Evolutionary conservation across 2,888 invertebrate species (phyloP).

Genomic region (Pinctada fucata): DNA sequence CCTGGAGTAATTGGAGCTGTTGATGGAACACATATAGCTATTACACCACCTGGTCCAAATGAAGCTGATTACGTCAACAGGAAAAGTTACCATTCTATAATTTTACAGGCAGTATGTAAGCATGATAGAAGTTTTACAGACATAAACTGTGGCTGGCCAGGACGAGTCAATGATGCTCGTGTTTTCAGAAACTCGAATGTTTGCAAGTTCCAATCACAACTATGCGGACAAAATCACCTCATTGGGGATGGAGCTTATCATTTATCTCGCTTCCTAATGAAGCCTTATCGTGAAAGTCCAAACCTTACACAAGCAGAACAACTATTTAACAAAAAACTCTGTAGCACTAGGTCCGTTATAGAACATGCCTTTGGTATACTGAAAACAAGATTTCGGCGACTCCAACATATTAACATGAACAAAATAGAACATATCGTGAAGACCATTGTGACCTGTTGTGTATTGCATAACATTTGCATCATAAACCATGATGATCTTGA

Average conservation of each 20-base stretch:
- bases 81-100: conserved; percentile 28
- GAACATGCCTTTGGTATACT: conserved; percentile 35
- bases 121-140: conserved; percentile 13
- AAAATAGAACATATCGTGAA: conserved; percentile 28
- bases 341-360: conserved; percentile 19
- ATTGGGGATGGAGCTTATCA: conserved; percentile 35
- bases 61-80: conserved; percentile 27
- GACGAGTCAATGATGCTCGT: conserved; percentile 28
- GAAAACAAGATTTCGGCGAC: conserved; percentile 37
- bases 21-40: conserved; percentile 33
- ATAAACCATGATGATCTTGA: conserved; percentile 35
- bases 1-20: conserved; percentile 28
- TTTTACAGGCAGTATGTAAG: conserved; percentile 27
- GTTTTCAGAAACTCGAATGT: conserved; percentile 32
- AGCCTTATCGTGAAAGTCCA: conserved; percentile 29
- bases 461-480: conserved; percentile 46
- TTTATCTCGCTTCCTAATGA: conserved; percentile 13
- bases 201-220: background rate
- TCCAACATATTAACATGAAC: conserved; percentile 31
- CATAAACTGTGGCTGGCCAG: conserved; percentile 33
- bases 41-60: conserved; percentile 23
- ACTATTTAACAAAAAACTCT: conserved; percentile 30
- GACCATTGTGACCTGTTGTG: conserved; percentile 37
- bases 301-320: conserved; percentile 16
- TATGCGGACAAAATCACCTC: conserved; percentile 15